Base-by-base conservation (phyloP, 2,797 vertebrate genomes). In the Sebastes kiyomatsui region DNA sequence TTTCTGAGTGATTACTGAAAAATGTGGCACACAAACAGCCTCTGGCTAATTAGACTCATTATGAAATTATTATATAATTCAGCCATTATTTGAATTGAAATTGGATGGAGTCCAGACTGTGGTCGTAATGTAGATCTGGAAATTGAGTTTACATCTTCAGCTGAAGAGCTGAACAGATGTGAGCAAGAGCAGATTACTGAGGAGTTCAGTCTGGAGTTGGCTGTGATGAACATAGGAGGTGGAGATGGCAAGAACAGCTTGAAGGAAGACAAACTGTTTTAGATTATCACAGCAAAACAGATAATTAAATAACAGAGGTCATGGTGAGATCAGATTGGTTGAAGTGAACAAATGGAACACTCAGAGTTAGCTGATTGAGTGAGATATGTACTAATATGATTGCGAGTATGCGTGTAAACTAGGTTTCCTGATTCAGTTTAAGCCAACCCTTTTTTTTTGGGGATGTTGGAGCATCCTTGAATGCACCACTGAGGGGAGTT, bases 31-130 rank as follows among this genome's bases (percentile, higher is more conserved):
- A 20, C 52, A 23, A 60, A 67, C 16, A 32, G 25, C 7, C 25
- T 62, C 22, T 23, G 42, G 22, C n/a, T 84, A 22, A 71, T 73
- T 32, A 33, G 14, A 74, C 49, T 38, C 56, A 74, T 71, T 71
- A 71, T 75, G 27, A 77, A 77, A 77, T 68, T 5, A 59, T 65
- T 49, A 42, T 46, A 35, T n/a, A 52, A 52, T 68, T 67, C 5
- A 67, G 14, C 2, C n/a, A 28, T 67, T 74, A 72, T 32, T 61
- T 54, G 3, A 69, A 49, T 20, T 66, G 1, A 75, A 65, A 49
- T 56, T 60, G 32, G 38, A 62, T 23, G 20, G 33, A 67, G 59
- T 83, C 55, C 22, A 66, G 58, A 67, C n/a, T 33, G 55, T 2
- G 30, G 20, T 22, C 3, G 7, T 52, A 7, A 49, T 67, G 54